phyloP scores from a whole-genome alignment of 2,797 vertebrate species.

The Chloroceryle amazona region DNA sequence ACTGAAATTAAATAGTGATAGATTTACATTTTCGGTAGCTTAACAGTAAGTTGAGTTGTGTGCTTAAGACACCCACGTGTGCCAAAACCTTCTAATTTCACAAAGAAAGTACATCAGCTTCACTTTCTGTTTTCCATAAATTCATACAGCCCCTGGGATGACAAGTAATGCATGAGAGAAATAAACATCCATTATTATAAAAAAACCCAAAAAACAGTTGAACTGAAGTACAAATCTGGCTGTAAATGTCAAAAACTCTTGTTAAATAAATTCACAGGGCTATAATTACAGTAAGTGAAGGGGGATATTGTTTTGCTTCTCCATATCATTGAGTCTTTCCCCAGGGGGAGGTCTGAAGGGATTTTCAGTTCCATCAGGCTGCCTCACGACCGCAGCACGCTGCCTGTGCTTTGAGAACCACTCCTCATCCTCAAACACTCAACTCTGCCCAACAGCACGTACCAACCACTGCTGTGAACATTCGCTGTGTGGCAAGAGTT shows the following conservation, averaged over 20 bases:
- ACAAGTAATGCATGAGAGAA: background rate
- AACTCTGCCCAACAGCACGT: rapidly evolving
- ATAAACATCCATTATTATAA: background rate
- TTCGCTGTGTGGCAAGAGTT: background rate
- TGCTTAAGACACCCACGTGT: background rate
- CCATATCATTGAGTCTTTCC: background rate
- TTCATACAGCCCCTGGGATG: background rate
- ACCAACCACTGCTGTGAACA: background rate
- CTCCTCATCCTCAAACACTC: rapidly evolving
- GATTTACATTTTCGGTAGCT: background rate
- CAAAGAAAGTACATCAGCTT: background rate
- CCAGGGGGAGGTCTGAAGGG: background rate
- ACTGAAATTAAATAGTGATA: background rate
- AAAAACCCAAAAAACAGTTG: background rate
- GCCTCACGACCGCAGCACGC: rapidly evolving
- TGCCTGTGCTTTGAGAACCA: background rate
- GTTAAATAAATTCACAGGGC: background rate
- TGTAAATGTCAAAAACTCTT: background rate
- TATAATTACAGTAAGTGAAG: background rate
- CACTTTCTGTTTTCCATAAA: background rate
- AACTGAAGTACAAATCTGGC: background rate
- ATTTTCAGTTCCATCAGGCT: background rate
- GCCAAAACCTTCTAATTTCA: slow-evolving; percentile 27
- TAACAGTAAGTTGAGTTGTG: background rate
- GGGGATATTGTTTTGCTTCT: background rate